Evolutionary conservation across 2,797 vertebrate species (phyloP).

Genomic region (Sebastolobus alascanus): DNA sequence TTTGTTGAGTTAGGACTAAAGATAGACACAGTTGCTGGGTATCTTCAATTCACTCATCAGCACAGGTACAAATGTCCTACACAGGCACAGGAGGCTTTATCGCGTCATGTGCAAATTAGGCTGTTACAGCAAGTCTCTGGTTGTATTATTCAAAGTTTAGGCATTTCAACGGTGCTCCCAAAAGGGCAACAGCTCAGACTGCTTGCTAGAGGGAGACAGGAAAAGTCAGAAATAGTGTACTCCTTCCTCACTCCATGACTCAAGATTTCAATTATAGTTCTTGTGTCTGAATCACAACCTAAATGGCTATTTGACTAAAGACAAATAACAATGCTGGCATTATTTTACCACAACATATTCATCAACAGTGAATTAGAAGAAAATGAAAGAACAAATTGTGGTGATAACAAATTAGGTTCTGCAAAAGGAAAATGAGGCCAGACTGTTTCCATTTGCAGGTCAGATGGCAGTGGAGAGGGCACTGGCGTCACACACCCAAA

Average conservation of each 20-base stretch:
- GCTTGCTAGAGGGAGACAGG: not conserved
- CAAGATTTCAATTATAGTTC: conserved; percentile 25
- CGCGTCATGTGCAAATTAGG: conserved; percentile 25
- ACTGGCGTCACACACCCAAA: conserved; percentile 55
- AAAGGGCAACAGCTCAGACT: conserved; percentile 11
- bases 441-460: conserved; percentile 62
- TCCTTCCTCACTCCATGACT: conserved; percentile 24
- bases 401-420: not conserved
- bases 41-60: conserved; percentile 12
- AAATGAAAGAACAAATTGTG: not conserved
- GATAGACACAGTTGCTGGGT: not conserved
- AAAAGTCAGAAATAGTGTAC: not conserved
- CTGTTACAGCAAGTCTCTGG: conserved; percentile 14
- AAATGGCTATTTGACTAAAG: not conserved
- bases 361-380: not conserved
- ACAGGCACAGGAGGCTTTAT: conserved; percentile 11
- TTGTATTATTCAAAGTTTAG: conserved; percentile 25
- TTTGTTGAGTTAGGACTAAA: not conserved
- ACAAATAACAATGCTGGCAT: not conserved
- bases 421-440: conserved; percentile 33
- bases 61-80: not conserved
- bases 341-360: not conserved
- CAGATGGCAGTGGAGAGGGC: conserved; percentile 53
- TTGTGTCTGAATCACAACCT: conserved; percentile 10
- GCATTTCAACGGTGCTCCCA: conserved; percentile 4